phyloP scores from a whole-genome alignment of 2,113 vertebrate genomes.

The Brachyhypopomus occidentalis region DNA sequence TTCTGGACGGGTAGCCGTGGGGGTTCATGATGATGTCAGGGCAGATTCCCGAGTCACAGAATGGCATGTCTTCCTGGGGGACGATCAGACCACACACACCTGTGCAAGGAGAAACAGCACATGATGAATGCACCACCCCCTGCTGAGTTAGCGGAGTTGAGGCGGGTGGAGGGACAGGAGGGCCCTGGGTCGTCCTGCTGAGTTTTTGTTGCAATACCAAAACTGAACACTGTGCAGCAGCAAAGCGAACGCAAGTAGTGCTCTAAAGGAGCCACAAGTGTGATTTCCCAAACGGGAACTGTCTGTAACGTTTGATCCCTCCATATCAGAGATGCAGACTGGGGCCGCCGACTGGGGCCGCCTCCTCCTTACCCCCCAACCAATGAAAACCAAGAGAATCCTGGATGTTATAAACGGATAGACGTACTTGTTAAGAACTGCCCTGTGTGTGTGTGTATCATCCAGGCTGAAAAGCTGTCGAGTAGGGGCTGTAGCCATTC shows the following conservation, averaged over 20 bases:
- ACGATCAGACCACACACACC: conserved; percentile 98
- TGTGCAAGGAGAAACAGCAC: conserved; percentile 63
- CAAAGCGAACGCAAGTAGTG: not conserved
- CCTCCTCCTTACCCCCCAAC: too few relatives aligned
- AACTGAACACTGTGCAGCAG: not conserved
- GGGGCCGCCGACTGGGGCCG: too few relatives aligned
- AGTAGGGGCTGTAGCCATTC: conserved; percentile 57
- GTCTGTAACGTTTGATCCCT: too few relatives aligned
- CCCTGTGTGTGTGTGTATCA: not conserved
- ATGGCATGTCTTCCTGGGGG: conserved; percentile 98
- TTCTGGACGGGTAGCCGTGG: conserved; percentile 96
- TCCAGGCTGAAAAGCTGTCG: conserved; percentile 17
- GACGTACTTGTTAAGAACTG: too few relatives aligned
- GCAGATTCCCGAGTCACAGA: conserved; percentile 95
- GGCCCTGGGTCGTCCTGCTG: too few relatives aligned
- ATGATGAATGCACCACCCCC: conserved; percentile 6
- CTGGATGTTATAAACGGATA: too few relatives aligned
- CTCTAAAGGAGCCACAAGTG: not conserved
- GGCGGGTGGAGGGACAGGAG: too few relatives aligned
- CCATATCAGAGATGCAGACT: too few relatives aligned
- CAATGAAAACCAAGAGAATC: too few relatives aligned
- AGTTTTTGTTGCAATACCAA: not conserved
- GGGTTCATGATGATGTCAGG: conserved; percentile 99
- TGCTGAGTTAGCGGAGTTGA: too few relatives aligned
- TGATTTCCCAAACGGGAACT: not conserved